A percentile compares a stretch with the other conserved stretches of the same genome.
phyloP scores from a whole-genome alignment of 2,888 invertebrate species.

The Conomelus anceps region DNA sequence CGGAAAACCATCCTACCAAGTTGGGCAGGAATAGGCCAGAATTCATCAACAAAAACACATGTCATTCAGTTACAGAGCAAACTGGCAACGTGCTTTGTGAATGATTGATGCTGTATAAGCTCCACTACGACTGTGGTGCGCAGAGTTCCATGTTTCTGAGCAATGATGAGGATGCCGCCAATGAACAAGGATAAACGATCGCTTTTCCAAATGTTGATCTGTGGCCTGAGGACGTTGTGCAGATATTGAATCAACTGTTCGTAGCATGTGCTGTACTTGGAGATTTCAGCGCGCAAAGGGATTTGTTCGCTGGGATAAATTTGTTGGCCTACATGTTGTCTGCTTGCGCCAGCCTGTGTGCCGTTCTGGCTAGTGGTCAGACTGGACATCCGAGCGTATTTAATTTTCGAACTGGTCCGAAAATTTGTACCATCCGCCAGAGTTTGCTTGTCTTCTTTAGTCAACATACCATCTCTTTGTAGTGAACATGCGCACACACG shows the following conservation, averaged over 20 bases:
- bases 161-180: no score
- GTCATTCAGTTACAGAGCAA: not conserved
- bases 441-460: not conserved
- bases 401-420: not conserved
- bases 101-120: not conserved
- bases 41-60: not conserved
- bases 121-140: not conserved
- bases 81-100: not conserved
- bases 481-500: not conserved
- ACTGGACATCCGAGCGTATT: not conserved
- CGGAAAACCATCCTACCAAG: not conserved
- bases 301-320: not conserved
- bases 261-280: not conserved
- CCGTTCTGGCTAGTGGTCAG: not conserved
- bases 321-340: not conserved
- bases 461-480: not conserved
- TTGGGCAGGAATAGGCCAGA: not conserved
- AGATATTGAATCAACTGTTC: not conserved
- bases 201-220: not conserved
- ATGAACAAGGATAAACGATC: not conserved
- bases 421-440: not conserved
- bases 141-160: not conserved
- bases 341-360: not conserved
- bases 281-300: not conserved
- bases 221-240: not conserved